Conservation (phyloP, 1,140 invertebrate species). For the Formica selysi region DNA sequence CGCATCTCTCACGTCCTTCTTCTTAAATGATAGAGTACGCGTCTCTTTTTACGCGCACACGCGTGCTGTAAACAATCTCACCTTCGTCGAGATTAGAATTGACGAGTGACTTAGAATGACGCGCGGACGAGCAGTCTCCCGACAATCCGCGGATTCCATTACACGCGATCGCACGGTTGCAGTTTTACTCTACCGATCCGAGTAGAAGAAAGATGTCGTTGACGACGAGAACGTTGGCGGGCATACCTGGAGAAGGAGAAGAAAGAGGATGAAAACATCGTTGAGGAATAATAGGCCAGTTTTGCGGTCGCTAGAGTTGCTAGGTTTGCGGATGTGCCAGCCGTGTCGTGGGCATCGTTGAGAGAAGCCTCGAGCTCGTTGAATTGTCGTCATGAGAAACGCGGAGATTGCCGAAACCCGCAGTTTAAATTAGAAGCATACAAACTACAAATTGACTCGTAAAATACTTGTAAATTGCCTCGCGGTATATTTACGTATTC, state of each 20-base stretch:
- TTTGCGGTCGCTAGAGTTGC: slow-evolving; percentile 77
- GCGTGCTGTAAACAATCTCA: slow-evolving; percentile 65
- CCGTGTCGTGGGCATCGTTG: slow-evolving; percentile 61
- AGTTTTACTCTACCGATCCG: slow-evolving; percentile 22
- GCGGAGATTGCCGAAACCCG: slow-evolving; percentile 83
- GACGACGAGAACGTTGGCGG: slow-evolving; percentile 16
- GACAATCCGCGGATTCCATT: slow-evolving; percentile 69
- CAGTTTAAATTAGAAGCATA: slow-evolving; percentile 84
- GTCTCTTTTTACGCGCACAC: slow-evolving; percentile 32
- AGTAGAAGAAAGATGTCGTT: slow-evolving; percentile 36
- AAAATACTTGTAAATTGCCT: slow-evolving; percentile 79
- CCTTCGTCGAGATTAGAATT: slow-evolving; percentile 69
- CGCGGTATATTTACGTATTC: slow-evolving; percentile 72
- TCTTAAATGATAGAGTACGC: slow-evolving; percentile 37
- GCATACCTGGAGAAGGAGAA: not conserved
- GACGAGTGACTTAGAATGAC: slow-evolving; percentile 40
- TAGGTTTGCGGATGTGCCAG: slow-evolving; percentile 59
- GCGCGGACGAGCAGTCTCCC: slow-evolving; percentile 59
- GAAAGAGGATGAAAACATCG: slow-evolving; percentile 70
- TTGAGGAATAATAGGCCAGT: slow-evolving; percentile 80
- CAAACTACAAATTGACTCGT: slow-evolving; percentile 79
- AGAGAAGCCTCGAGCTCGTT: slow-evolving; percentile 67
- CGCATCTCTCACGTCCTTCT: slow-evolving; percentile 43
- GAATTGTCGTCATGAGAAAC: slow-evolving; percentile 84
- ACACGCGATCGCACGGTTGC: slow-evolving; percentile 65